Evolutionary conservation across 2,888 invertebrate species (phyloP).

Genomic region (Ashinkailepas kermadecensis): DNA sequence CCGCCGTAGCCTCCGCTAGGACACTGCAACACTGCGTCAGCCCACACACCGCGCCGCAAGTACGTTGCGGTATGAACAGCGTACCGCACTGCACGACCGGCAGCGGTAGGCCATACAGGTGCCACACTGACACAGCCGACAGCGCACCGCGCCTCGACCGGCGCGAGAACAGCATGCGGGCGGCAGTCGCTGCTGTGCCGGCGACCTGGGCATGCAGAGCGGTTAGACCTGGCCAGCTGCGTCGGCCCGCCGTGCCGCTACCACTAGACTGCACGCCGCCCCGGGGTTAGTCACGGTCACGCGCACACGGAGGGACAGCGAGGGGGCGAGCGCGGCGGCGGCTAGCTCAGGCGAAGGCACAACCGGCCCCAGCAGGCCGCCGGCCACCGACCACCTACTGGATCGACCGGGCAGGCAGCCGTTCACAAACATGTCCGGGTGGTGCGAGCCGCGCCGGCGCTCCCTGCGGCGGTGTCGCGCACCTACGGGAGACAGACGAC

Average conservation of each 20-base stretch:
- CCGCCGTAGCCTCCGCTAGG: background rate
- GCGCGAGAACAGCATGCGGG: no score
- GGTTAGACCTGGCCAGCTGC: background rate
- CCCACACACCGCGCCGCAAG: no score
- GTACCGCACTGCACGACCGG: background rate
- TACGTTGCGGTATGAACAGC: background rate
- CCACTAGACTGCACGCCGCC: background rate
- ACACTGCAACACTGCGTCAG: no score
- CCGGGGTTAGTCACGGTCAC: background rate
- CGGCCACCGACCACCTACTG: background rate
- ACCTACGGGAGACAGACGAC: conserved; percentile 2
- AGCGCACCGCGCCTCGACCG: background rate
- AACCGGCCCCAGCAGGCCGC: background rate
- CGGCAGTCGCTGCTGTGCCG: no score
- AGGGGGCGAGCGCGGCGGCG: background rate
- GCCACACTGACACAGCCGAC: background rate
- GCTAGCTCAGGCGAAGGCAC: background rate
- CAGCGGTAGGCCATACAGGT: background rate
- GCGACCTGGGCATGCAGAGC: background rate
- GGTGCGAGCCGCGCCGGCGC: background rate
- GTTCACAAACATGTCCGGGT: background rate
- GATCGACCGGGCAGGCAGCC: background rate
- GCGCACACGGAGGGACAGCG: background rate
- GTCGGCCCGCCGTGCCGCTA: background rate
- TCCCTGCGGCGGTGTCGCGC: background rate